These are phyloP conservation scores for Gracilinanus agilis DNA, from an alignment of 2,113 vertebrate species.

Conservation along the genomic window DNA sequence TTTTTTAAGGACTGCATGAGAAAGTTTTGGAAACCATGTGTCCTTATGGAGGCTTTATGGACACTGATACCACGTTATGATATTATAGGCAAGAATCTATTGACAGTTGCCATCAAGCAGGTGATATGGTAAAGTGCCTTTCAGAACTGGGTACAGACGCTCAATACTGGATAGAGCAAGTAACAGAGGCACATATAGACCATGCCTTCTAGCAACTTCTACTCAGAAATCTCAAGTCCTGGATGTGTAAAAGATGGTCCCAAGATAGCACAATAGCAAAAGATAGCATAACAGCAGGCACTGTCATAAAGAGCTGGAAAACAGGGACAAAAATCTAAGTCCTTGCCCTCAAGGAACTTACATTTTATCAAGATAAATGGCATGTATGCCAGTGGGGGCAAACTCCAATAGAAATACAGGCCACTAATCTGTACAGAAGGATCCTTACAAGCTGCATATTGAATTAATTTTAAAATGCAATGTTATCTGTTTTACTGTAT, in stretches of 20 bases:
- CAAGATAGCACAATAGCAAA: not conserved
- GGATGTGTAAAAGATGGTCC: too few relatives aligned
- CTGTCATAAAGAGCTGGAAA: not conserved
- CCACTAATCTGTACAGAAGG: not conserved
- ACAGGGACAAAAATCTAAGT: not conserved
- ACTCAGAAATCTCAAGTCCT: not conserved
- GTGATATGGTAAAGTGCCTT: not conserved
- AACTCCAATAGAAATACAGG: too few relatives aligned
- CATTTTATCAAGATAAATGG: not conserved
- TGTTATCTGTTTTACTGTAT: not conserved
- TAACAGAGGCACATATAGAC: not conserved
- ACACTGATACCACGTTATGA: not conserved
- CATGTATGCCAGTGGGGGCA: too few relatives aligned
- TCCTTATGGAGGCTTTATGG: not conserved
- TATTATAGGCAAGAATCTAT: not conserved
- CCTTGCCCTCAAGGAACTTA: not conserved
- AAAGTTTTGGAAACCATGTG: not conserved
- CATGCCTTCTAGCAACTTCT: not conserved
- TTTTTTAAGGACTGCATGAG: not conserved
- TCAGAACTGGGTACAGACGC: not conserved
- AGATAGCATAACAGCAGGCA: too few relatives aligned
- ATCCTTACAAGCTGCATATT: not conserved
- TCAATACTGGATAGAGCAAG: not conserved
- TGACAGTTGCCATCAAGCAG: not conserved
- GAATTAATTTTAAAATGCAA: not conserved